These are phyloP conservation scores for Callyntrura guangdongensis DNA, from an alignment of 2,888 invertebrate species.

Conservation along the genomic window DNA sequence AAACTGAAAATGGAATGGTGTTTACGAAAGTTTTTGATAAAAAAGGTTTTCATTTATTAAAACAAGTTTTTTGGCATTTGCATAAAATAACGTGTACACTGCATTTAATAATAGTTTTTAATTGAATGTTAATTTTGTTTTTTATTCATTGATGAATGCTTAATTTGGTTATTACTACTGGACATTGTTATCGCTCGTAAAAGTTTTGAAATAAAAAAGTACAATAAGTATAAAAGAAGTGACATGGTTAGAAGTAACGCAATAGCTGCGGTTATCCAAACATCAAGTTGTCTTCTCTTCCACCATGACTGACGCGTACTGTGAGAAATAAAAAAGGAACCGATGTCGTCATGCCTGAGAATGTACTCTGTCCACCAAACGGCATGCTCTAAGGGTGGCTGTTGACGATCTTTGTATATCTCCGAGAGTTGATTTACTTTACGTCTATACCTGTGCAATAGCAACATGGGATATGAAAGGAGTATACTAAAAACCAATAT, in stretches of 20 bases:
- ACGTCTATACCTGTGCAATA: slow-evolving; percentile 18
- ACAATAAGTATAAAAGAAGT: neutral
- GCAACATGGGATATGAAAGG: too few species aligned
- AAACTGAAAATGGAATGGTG: too few species aligned
- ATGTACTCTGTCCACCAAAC: slow-evolving; percentile 79
- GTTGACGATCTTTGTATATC: slow-evolving; percentile 22
- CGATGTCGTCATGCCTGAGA: slow-evolving; percentile 64
- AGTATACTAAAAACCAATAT: too few species aligned
- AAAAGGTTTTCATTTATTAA: too few species aligned
- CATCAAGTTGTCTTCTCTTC: slow-evolving; percentile 58
- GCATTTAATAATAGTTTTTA: too few species aligned
- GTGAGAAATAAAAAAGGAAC: slow-evolving; percentile 15
- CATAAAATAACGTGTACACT: too few species aligned
- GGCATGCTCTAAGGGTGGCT: slow-evolving; percentile 24
- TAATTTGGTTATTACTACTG: too few species aligned
- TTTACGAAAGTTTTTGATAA: too few species aligned
- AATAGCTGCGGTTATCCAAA: slow-evolving; percentile 12
- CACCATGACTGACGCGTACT: slow-evolving; percentile 55
- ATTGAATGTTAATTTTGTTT: too few species aligned
- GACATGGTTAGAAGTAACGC: neutral
- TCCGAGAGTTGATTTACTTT: neutral
- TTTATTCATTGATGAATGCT: too few species aligned
- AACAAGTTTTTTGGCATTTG: too few species aligned
- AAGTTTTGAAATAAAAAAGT: neutral
- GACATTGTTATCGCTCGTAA: neutral